Base-by-base conservation (phyloP, 2,797 vertebrate species). In the Rachycentron canadum region DNA sequence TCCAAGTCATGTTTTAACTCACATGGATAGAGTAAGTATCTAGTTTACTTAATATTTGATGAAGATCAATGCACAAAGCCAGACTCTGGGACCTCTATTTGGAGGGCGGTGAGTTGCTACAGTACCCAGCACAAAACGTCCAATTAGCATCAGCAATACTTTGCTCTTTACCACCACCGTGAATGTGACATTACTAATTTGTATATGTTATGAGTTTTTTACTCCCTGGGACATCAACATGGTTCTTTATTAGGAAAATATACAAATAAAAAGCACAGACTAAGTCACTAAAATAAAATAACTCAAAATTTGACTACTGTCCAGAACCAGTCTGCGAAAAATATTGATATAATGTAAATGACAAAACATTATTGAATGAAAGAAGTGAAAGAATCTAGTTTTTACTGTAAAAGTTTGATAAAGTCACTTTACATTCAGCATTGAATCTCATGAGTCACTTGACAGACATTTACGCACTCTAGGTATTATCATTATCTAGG, bases 1-100 rank as follows among this genome's bases (percentile, higher is more conserved):
- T 89, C 66, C 41, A 49, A 82, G 79, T 90, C 70, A 80, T 71
- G 74, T 90, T 90, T 87, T 77, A 69, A 79, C 68, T 76, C 74
- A 81, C 72, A 60, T 60, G 61, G 70, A 85, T 87, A 88, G 64
- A 88, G 19, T 80, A 65, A 55, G 36, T 80, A 79, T 87, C 47
- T 88, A 81, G 83, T 90, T 89, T 77, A 58, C 34, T 32, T 32
- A 73, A 62, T 82, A 83, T 64, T 68, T 81, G 59, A 75, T 73
- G 67, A 84, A 32, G 63, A 77, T 69, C 45, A 76, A 41, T 82
- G 62, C 55, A 82, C 67, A 1, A 45, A 86, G 77, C 34, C 28
- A 76, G 72, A 76, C 59, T 88, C 49, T 6, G n/a, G 25, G 83
- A 61, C 79, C 73, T 82, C 67, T 81, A 79, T 74, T 84, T 86